Base-by-base conservation (phyloP, 2,797 vertebrate genomes). In the Malurus splendens region DNA sequence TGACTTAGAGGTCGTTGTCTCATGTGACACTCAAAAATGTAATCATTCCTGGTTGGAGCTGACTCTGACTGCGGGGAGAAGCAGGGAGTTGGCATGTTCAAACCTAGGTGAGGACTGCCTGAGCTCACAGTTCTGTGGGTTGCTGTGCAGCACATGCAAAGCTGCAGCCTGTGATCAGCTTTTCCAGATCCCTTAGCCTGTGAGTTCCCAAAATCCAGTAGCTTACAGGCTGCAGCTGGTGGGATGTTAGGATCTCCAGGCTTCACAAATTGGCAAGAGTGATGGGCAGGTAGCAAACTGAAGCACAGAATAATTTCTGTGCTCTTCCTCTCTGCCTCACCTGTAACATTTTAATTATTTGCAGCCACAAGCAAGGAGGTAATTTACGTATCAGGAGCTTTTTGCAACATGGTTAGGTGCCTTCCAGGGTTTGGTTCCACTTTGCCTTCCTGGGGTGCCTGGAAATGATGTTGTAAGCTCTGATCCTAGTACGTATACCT, bases 21-120 rank as follows among this genome's bases (percentile, higher is more conserved):
- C 76, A 78, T 44, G 59, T 83, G 85, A 82, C 70, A 75, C 51
- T 93, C 73, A 89, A 87, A 91, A 93, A 86, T 89, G 32, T 85
- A 61, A 75, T 86, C 12, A 32, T 75, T 87, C 48, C 52, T 85
- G 76, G 47, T 66, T 54, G 47, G 75, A 82, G 39, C 3, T 90
- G 47, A 51, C 47, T 87, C 48, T 79, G 87, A 62, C 67, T 24
- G 2, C 19, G 62, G 48, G 55, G 50, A 82, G 57, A 61, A 89
- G 70, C 39, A 61, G 59, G 39, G 51, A 74, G 28, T 10, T 82
- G 82, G 32, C 59, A 16, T 55, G 51, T 64, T 80, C 38, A 66
- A 82, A 85, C 0, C 0, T 4, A 79, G 45, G 25, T 0, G 17
- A 91, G 62, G 51, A 50, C 50, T 59, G 32, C 36, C 55, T 55